phyloP scores from a whole-genome alignment of 2,888 invertebrate species.

The Camponotus fellah region DNA sequence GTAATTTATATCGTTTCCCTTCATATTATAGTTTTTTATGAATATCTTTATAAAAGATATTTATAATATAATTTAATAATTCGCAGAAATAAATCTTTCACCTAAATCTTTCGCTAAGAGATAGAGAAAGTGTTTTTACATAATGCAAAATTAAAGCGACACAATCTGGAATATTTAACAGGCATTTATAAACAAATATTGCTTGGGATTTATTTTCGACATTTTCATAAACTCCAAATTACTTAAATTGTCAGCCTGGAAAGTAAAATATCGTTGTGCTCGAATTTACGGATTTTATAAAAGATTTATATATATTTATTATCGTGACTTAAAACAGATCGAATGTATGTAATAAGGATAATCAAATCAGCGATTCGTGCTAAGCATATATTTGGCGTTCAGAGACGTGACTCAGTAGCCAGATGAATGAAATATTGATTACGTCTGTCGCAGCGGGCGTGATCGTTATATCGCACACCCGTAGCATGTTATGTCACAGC shows the following conservation, averaged over 20 bases:
- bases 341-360: slow-evolving; percentile 26
- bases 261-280: not conserved
- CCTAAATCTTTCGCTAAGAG: not conserved
- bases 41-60: not conserved
- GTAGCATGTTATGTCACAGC: slow-evolving; percentile 69
- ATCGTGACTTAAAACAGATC: not conserved
- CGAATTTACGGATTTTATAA: slow-evolving; percentile 1
- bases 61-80: not conserved
- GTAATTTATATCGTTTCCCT: not conserved
- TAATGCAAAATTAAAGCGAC: slow-evolving; percentile 6
- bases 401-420: slow-evolving; percentile 57
- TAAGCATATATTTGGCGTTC: slow-evolving; percentile 60
- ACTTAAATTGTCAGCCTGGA: not conserved
- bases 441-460: slow-evolving; percentile 56
- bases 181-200: not conserved
- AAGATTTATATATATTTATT: not conserved
- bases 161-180: slow-evolving; percentile 4
- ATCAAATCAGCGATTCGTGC: slow-evolving; percentile 2
- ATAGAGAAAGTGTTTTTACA: not conserved
- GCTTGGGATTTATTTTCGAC: not conserved
- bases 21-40: not conserved
- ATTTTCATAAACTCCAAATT: not conserved
- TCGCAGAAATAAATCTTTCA: not conserved
- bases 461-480: slow-evolving; percentile 66
- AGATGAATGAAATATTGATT: slow-evolving; percentile 76